Evolutionary conservation across 2,113 vertebrate species (phyloP), one percentile per base, ranked within the genome.

Genomic region (Rhinolophus ferrumequinum): DNA sequence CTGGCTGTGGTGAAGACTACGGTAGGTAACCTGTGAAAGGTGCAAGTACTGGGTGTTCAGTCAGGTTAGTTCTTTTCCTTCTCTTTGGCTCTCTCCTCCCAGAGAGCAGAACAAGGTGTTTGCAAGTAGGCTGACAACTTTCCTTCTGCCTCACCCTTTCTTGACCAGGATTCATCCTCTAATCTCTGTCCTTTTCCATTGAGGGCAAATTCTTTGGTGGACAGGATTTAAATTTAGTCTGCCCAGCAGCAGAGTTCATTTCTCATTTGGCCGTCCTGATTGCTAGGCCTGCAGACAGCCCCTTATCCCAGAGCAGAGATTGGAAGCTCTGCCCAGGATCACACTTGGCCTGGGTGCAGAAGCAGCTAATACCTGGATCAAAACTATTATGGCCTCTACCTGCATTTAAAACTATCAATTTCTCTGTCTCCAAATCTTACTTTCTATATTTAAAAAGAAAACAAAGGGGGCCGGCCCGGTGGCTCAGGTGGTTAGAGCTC

Each of bases 361-460:
- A 92, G 87, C 47, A 54, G 50, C 79, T 84, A 84, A 90, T 16
- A n/a, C 56, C 30, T 56, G 24, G 24, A 76, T 93, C 84, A 76
- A 90, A 93, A 97, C 64, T 90, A 33, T 28, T 58, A n/a, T 81
- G 56, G 8, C 69, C 47, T 75, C 56, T 93, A 35, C 41, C 41
- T 83, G 19, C 28, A 84, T 66, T 92, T 95, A 90, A 91, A 90
- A 80, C 33, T 41, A 62, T 75, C 24, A 41, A 47, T 79, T 54
- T 69, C 76, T 87, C 64, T 64, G 16, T 88, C 26, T 85, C 66
- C 60, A 76, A 83, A 52, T 73, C 76, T 95, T 64, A 93, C 80
- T 47, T 86, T 91, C 62, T 83, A 64, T 86, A 84, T 84, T 88
- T 77, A 88, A 94, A 94, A 90, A 56, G 28, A 83, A 91, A 94